Percentiles rank a stretch among this genome's conserved stretches.
Conservation (phyloP, 1,140 invertebrate genomes). For the Rhopalosiphum maidis region DNA sequence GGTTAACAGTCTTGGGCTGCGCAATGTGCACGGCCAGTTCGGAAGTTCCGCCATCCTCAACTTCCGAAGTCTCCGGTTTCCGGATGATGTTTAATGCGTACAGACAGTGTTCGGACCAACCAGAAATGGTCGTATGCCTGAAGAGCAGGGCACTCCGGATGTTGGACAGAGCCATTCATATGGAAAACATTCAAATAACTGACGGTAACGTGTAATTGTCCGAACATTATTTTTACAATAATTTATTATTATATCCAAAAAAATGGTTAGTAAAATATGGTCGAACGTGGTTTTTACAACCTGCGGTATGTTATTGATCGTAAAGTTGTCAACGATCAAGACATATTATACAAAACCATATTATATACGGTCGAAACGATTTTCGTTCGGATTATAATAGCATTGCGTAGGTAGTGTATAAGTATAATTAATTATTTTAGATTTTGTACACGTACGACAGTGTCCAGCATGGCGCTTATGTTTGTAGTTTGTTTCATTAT, state of each 20-base stretch:
- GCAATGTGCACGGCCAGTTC: not conserved
- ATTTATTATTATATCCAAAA: not conserved
- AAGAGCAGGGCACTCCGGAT: constrained; percentile 72
- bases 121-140: constrained; percentile 72
- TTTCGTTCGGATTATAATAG: not conserved
- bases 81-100: constrained; percentile 66
- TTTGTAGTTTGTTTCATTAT: not conserved
- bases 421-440: not conserved
- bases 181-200: constrained; percentile 69
- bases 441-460: not conserved
- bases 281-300: not conserved
- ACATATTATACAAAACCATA: not conserved
- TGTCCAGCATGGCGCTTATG: not conserved
- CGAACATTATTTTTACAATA: not conserved
- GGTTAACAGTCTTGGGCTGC: constrained; percentile 25
- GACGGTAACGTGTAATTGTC: constrained; percentile 65
- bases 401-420: not conserved
- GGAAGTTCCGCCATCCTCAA: not conserved
- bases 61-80: constrained; percentile 41
- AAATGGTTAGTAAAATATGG: not conserved
- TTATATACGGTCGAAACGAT: not conserved
- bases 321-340: not conserved
- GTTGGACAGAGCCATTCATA: constrained; percentile 69
- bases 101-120: constrained; percentile 68
- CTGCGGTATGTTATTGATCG: not conserved